Percentiles rank a stretch among this genome's conserved stretches.
Conservation (phyloP, 2,113 vertebrate species). For the Calyptommatus sinebrachiatus region DNA sequence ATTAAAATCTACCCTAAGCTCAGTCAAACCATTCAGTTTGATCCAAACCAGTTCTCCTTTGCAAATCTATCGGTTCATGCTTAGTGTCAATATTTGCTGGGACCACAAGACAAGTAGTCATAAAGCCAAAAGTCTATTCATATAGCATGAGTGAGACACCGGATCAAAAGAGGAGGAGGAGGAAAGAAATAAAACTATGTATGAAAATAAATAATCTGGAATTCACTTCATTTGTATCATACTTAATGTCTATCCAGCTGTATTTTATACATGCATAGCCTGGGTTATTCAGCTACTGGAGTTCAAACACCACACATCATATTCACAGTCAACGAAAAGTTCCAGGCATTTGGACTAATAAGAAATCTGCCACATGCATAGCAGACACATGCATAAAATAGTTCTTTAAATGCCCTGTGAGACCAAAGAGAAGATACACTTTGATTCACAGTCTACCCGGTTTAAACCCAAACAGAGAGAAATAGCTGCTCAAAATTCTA, state of each 20-base stretch:
- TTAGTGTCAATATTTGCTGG: not conserved
- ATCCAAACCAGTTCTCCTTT: not conserved
- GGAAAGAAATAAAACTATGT: not conserved
- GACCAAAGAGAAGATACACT: conserved; percentile 21
- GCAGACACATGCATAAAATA: conserved; percentile 55
- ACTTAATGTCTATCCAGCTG: not conserved
- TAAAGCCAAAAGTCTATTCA: not conserved
- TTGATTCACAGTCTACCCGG: conserved; percentile 34
- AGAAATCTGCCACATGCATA: conserved; percentile 59
- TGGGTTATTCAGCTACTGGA: not conserved
- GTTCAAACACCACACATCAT: conserved; percentile 1
- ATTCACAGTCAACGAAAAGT: not conserved
- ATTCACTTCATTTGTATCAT: not conserved
- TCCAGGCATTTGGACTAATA: not conserved
- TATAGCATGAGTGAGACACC: not conserved
- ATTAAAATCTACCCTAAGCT: not conserved
- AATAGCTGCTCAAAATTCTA: conserved; percentile 7
- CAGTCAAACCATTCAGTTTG: not conserved
- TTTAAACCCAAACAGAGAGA: conserved; percentile 45
- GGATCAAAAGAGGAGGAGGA: not conserved
- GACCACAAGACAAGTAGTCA: not conserved
- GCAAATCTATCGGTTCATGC: not conserved
- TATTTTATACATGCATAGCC: too few relatives aligned
- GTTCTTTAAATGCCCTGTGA: not conserved
- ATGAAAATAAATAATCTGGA: not conserved